Evolutionary conservation across 2,797 vertebrate species (phyloP).

Genomic region (Anas bahamensis): DNA sequence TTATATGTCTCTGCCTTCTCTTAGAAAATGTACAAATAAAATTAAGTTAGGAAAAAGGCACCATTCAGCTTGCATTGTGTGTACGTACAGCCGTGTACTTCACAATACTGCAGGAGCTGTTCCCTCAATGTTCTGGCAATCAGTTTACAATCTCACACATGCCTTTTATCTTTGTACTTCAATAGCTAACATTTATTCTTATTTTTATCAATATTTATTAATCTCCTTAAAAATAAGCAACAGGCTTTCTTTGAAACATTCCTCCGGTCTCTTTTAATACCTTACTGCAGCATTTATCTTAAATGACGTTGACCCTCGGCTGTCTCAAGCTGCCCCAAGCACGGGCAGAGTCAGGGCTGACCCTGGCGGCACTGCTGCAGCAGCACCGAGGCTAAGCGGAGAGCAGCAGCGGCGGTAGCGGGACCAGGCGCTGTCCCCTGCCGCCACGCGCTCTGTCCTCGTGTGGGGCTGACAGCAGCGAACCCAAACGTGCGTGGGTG

Average conservation of each 20-base stretch:
- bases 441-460: not conserved
- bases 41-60: not conserved
- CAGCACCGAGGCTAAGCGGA: no score
- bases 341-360: not conserved
- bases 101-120: not conserved
- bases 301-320: not conserved
- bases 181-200: not conserved
- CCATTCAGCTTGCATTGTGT: not conserved
- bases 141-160: not conserved
- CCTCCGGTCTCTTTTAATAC: not conserved
- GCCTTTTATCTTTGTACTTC: not conserved
- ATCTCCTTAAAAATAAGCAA: not conserved
- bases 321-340: not conserved
- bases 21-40: not conserved
- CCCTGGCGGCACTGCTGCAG: no score
- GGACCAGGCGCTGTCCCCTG: not conserved
- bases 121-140: conserved; percentile 6
- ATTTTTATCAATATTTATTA: not conserved
- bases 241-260: not conserved
- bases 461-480: no score
- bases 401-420: rapidly evolving
- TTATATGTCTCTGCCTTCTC: not conserved
- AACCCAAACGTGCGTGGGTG: not conserved
- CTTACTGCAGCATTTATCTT: not conserved
- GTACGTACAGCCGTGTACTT: not conserved